Percentiles rank a stretch among this genome's conserved stretches.
Evolutionary conservation across 2,113 vertebrate species (phyloP).

Genomic region (Tinamus guttatus): DNA sequence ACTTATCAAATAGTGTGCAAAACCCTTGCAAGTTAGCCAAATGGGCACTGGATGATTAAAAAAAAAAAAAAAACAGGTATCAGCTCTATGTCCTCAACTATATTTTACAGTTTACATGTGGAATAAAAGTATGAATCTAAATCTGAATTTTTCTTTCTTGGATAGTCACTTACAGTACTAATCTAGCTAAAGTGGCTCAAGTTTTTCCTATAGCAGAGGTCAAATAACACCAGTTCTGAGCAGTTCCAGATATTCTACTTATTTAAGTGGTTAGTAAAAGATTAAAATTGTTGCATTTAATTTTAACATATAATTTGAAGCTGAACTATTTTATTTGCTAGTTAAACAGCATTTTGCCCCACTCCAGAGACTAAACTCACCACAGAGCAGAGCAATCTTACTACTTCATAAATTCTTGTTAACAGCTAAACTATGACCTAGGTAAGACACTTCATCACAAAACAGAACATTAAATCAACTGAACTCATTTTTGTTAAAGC

Average conservation of each 20-base stretch:
- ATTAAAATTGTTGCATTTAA: slow-evolving; percentile 45
- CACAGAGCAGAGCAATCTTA: slow-evolving; percentile 8
- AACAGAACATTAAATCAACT: slow-evolving; percentile 47
- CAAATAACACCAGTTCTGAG: background rate
- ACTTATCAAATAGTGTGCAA: background rate
- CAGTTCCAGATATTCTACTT: slow-evolving; percentile 13
- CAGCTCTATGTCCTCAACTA: background rate
- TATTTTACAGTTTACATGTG: background rate
- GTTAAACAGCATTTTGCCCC: slow-evolving; percentile 25
- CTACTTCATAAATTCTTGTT: slow-evolving; percentile 54
- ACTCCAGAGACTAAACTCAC: slow-evolving; percentile 31
- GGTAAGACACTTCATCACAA: slow-evolving; percentile 28
- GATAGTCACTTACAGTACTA: background rate
- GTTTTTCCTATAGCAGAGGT: background rate
- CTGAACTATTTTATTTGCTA: slow-evolving; percentile 18
- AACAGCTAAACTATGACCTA: slow-evolving; percentile 35
- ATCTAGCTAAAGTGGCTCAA: background rate
- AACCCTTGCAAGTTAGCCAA: background rate
- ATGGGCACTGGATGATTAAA: background rate
- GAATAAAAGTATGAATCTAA: background rate
- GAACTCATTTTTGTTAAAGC: background rate
- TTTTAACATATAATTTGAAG: slow-evolving; percentile 28
- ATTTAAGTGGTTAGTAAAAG: slow-evolving; percentile 6
- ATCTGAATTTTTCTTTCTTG: background rate
- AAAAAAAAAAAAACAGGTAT: background rate